Conservation (phyloP, 2,797 vertebrate species). For the Discoglossus pictus region DNA sequence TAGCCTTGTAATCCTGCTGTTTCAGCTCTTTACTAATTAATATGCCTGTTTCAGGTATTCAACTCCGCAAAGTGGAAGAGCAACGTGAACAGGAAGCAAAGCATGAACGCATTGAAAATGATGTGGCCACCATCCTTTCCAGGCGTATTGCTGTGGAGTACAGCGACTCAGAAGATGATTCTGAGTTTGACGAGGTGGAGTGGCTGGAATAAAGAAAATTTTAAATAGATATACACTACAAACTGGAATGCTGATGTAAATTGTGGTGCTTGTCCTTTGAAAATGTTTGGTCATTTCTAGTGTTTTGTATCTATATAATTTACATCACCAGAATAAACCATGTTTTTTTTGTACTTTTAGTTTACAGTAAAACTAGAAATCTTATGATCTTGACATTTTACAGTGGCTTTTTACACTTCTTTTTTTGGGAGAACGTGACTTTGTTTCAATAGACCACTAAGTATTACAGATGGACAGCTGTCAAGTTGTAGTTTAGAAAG, state of each 20-base stretch:
- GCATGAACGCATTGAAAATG: constrained; percentile 94
- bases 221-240: constrained; percentile 61
- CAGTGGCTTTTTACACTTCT: constrained; percentile 70
- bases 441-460: constrained; percentile 78
- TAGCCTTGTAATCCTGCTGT: neutral
- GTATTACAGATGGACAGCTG: constrained; percentile 81
- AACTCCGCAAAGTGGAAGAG: constrained; percentile 96
- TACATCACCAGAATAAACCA: constrained; percentile 63
- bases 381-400: constrained; percentile 74
- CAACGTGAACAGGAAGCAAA: constrained; percentile 96
- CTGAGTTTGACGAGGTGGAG: constrained; percentile 96
- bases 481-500: constrained; percentile 73
- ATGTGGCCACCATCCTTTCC: constrained; percentile 95
- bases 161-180: constrained; percentile 96
- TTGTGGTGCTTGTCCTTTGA: constrained; percentile 79
- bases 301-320: constrained; percentile 72
- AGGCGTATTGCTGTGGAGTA: constrained; percentile 96
- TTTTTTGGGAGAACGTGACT: constrained; percentile 62
- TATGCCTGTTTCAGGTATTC: constrained; percentile 78
- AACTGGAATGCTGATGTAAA: constrained; percentile 73
- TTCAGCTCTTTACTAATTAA: too few relatives aligned
- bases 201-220: constrained; percentile 85
- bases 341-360: constrained; percentile 70
- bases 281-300: constrained; percentile 76
- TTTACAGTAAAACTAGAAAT: constrained; percentile 70